Evolutionary conservation across 2,113 vertebrate species (phyloP).

Genomic region (Thomomys bottae): DNA sequence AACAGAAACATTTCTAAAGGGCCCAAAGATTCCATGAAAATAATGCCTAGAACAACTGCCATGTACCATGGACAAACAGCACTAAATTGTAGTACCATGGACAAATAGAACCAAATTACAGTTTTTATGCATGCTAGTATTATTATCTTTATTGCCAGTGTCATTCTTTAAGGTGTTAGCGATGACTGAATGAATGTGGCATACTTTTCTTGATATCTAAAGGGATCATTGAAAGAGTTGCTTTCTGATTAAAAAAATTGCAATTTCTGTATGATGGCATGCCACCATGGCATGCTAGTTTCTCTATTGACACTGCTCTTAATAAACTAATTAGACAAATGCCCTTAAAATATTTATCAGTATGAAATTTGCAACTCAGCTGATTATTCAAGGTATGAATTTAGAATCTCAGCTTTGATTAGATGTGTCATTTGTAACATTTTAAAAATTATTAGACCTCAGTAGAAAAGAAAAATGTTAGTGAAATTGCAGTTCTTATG

Average conservation of each 20-base stretch:
- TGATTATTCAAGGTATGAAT: not conserved
- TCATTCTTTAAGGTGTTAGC: not conserved
- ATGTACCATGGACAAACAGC: not conserved
- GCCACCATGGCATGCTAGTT: not conserved
- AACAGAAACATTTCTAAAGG: not conserved
- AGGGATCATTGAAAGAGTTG: not conserved
- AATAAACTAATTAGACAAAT: constrained; percentile 9
- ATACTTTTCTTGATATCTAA: not conserved
- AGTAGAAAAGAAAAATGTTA: constrained; percentile 32
- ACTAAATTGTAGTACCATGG: not conserved
- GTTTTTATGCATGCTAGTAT: not conserved
- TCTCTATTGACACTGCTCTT: not conserved
- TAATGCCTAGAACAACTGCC: not conserved
- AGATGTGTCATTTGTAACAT: not conserved
- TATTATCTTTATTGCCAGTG: not conserved
- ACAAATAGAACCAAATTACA: not conserved
- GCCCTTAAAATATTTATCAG: not conserved
- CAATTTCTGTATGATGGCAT: not conserved
- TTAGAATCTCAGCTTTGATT: constrained; percentile 20
- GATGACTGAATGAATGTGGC: not conserved
- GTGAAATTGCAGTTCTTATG: not conserved
- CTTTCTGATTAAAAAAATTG: not conserved
- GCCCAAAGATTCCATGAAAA: not conserved
- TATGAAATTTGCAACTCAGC: not conserved
- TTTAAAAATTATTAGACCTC: constrained; percentile 7